Conservation (phyloP, 2,888 invertebrate species). For the Icerya purchasi region DNA sequence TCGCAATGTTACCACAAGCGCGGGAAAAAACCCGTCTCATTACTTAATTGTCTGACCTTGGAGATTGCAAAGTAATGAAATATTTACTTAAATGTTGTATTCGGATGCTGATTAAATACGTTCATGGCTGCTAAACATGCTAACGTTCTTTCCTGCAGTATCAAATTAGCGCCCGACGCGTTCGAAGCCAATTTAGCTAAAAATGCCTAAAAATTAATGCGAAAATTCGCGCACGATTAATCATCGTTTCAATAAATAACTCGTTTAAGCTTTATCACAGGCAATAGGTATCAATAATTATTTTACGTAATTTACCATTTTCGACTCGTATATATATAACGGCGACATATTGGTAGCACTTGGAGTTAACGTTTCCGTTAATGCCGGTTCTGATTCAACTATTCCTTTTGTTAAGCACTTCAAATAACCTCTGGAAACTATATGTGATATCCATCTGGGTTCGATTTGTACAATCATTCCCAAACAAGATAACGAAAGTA, state of each 20-base stretch:
- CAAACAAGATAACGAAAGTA: conserved; percentile 62
- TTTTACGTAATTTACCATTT: conserved; percentile 45
- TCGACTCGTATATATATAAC: conserved; percentile 67
- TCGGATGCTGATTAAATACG: conserved; percentile 47
- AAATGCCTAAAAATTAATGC: conserved; percentile 36
- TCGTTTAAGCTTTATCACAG: conserved; percentile 6
- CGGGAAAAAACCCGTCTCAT: too few species aligned
- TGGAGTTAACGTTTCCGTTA: neutral
- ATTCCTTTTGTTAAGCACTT: neutral
- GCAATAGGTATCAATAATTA: conserved; percentile 14
- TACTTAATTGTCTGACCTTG: too few species aligned
- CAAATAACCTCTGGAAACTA: conserved; percentile 32
- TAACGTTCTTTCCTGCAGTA: conserved; percentile 37
- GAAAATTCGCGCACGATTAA: too few species aligned
- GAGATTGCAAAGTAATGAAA: neutral
- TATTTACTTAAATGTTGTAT: neutral
- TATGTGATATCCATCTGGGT: conserved; percentile 39
- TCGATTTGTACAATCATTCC: conserved; percentile 56
- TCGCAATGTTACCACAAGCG: too few species aligned
- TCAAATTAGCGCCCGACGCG: conserved; percentile 39
- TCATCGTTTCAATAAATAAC: too few species aligned
- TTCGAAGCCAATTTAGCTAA: conserved; percentile 46
- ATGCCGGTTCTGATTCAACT: neutral
- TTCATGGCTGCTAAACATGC: conserved; percentile 42
- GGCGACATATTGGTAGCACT: conserved; percentile 45